Base-by-base conservation (phyloP, 1,140 invertebrate species). In the Whitmania pigra region DNA sequence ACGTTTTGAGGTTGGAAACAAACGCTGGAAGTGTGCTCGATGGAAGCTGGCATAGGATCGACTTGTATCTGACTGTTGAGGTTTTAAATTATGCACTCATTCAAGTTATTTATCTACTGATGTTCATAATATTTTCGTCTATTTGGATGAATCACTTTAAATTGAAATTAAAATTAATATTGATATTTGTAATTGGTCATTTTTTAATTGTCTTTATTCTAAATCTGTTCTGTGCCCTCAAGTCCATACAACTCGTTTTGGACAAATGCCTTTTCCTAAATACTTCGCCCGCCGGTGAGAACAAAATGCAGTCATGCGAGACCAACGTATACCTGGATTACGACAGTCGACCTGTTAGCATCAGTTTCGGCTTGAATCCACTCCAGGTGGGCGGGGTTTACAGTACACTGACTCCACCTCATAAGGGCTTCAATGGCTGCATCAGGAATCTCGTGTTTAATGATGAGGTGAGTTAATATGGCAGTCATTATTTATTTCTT, bases 341-440 rank as follows among this genome's bases (percentile, higher is more conserved):
- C 0, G 96, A 95, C 82, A 95, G 94, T 80, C 92, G 94, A 81
- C 96, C 94, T 78, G 84, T 98, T 4, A 97, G 97, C 83, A 92
- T 97, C 0, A 95, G 96, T 82, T 88, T 92, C 0, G 92, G 93
- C 0, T 83, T 97, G 36, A 93, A 97, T 84, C 86, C 97, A 66
- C 43, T 49, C 43, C 43, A 49, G 94, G 94, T 60, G 94, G 94
- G 3, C 81, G 92, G 3, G 89, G 91, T 53, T n/a, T 25, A 25
- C 54, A 20, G 18, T 43, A 20, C 22, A 43, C 53, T 9, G 68
- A 36, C 66, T 72, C 49, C 85, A 91, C 91, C 5, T 87, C 77
- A 77, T 15, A 90, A 90, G 83, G 89, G 88, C 7, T 97, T 97
- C 79, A 90, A 92, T 78, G 94, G 94, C 11, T 98, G 94, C 81